Conservation (phyloP, 2,797 vertebrate species). For the Hydrophis major region DNA sequence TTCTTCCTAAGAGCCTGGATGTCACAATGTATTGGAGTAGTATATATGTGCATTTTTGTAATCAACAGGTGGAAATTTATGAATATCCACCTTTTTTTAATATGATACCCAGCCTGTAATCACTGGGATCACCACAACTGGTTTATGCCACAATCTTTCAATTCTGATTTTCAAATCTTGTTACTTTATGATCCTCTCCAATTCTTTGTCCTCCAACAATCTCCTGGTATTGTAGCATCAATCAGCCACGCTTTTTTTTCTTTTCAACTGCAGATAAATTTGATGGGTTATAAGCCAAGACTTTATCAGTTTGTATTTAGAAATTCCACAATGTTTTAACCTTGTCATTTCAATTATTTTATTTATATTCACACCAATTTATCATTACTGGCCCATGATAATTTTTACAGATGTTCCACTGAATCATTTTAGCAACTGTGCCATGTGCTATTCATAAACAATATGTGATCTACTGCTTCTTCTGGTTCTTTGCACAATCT, state of each 20-base stretch:
- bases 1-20: background rate
- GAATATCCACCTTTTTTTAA: background rate
- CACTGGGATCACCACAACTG: background rate
- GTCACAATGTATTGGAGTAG: background rate
- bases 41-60: background rate
- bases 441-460: background rate
- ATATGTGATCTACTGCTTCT: background rate
- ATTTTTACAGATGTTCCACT: background rate
- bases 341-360: background rate
- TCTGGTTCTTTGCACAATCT: background rate
- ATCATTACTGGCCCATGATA: background rate
- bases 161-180: background rate
- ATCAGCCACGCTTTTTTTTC: background rate
- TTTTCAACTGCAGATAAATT: background rate
- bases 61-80: background rate
- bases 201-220: background rate
- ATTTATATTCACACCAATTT: background rate
- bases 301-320: background rate
- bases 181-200: background rate
- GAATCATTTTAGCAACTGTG: background rate
- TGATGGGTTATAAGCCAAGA: background rate
- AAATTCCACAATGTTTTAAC: background rate
- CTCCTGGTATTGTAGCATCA: background rate
- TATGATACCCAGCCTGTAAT: background rate
- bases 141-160: background rate